Conservation (phyloP, 2,888 invertebrate genomes). For the Synanthedon andrenaeformis region DNA sequence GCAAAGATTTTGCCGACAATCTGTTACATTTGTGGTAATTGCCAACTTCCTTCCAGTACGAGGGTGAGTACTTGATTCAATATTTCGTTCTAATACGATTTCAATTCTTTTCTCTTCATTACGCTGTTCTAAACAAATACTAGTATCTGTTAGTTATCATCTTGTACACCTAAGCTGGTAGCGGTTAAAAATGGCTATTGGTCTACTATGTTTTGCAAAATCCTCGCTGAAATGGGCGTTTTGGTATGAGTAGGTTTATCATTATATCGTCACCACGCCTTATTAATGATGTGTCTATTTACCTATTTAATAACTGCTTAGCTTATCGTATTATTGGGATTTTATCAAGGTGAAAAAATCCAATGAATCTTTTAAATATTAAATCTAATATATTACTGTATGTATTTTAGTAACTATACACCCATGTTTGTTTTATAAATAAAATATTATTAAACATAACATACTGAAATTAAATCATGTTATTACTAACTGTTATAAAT, state of each 20-base stretch:
- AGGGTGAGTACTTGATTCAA: constrained; percentile 56
- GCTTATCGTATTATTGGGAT: background rate
- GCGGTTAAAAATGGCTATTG: background rate
- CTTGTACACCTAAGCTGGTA: background rate
- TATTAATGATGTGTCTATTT: constrained; percentile 6
- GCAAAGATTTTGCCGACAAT: constrained; percentile 26
- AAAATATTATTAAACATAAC: no score
- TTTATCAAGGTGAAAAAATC: background rate
- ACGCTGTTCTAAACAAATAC: background rate
- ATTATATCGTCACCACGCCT: constrained; percentile 35
- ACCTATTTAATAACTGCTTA: background rate
- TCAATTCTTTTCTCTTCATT: constrained; percentile 1
- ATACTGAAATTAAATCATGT: no score
- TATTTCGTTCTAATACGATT: constrained; percentile 31
- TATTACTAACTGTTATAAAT: no score
- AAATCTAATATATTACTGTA: no score
- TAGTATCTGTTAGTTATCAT: background rate
- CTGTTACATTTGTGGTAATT: constrained; percentile 31
- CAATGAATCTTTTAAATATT: background rate
- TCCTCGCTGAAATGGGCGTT: constrained; percentile 47
- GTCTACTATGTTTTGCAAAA: constrained; percentile 3
- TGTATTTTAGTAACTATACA: no score
- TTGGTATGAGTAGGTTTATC: constrained; percentile 44
- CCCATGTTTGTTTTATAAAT: no score
- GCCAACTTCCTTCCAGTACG: constrained; percentile 55